These are phyloP conservation scores for Drosophila rubida DNA, from an alignment of 2,888 invertebrate genomes.

Conservation along the genomic window DNA sequence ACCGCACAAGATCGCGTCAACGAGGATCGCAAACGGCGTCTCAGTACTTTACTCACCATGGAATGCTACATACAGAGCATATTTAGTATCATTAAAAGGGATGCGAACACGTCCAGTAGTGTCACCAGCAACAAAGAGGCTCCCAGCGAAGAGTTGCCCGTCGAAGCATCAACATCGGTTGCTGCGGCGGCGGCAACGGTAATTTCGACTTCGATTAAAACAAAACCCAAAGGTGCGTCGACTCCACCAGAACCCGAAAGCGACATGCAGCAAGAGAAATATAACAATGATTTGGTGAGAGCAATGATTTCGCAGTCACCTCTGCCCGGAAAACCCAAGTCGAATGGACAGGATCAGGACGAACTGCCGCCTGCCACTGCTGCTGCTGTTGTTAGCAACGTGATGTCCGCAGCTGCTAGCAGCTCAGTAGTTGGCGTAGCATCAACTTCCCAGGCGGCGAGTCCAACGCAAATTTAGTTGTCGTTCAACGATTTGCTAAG, in stretches of 20 bases:
- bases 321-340: conserved; percentile 37
- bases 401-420: conserved; percentile 27
- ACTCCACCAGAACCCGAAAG: conserved; percentile 64
- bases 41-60: conserved; percentile 82
- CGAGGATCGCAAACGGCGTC: conserved; percentile 82
- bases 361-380: conserved; percentile 42
- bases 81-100: conserved; percentile 83
- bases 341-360: conserved; percentile 35
- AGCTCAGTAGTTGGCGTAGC: conserved; percentile 51
- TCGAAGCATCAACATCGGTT: conserved; percentile 68
- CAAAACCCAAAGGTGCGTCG: conserved; percentile 51
- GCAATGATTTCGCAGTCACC: conserved; percentile 41
- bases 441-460: conserved; percentile 70
- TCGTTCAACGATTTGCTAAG: conserved; percentile 83
- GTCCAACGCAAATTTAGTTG: conserved; percentile 82
- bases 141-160: conserved; percentile 60
- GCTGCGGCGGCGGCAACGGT: conserved; percentile 50
- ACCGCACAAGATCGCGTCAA: conserved; percentile 80
- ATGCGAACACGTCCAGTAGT: conserved; percentile 57
- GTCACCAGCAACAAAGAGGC: conserved; percentile 41
- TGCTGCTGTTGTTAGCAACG: conserved; percentile 26
- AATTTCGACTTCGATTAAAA: conserved; percentile 52
- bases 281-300: conserved; percentile 51
- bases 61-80: conserved; percentile 84
- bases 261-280: conserved; percentile 24